Base-by-base conservation (phyloP, 2,888 invertebrate species). In the Neoaliturus tenellus region DNA sequence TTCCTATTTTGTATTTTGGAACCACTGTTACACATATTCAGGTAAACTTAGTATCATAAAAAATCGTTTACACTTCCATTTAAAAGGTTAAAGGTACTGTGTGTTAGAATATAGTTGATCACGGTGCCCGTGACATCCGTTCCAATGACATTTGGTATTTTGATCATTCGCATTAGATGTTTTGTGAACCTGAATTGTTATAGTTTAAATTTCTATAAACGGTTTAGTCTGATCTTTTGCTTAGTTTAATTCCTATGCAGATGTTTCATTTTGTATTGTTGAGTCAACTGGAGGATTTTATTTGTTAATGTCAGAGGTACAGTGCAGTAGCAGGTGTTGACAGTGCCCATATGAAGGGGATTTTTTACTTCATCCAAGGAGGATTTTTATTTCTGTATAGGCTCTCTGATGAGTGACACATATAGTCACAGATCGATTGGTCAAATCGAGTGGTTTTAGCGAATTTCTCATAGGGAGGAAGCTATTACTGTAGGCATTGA, bases 391-490 rank as follows among this genome's bases (percentile, higher is more conserved):
- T 71, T 71, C 20, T 73, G 44, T 75, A 75, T 73, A 73, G n/a
- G n/a, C n/a, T n/a, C 39, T 71, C 31, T n/a, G n/a, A n/a, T n/a
- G 75, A 75, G 78, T 78, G 78, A 55, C 78, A 51, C 35, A 33
- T 44, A 33, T 55, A 33, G 78, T 51, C 35, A 44, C 14, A 20
- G 55, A 78, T 73, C 41, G 73, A 73, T 75, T 75, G 78, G 28
- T 83, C 75, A 58, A 85, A 84, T 86, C 86, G 85, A 86, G 86
- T 86, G 85, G 83, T 83, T 83, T 84, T 85, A n/a, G n/a, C n/a
- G n/a, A n/a, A n/a, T n/a, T n/a, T n/a, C n/a, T n/a, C n/a, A n/a
- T n/a, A n/a, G n/a, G n/a, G n/a, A n/a, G n/a, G n/a, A n/a, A n/a
- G n/a, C n/a, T n/a, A n/a, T n/a, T n/a, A n/a, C n/a, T n/a, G n/a